Percentiles rank a stretch among this genome's conserved stretches.
Conservation (phyloP, 2,888 invertebrate species). For the Pammene fasciana region DNA sequence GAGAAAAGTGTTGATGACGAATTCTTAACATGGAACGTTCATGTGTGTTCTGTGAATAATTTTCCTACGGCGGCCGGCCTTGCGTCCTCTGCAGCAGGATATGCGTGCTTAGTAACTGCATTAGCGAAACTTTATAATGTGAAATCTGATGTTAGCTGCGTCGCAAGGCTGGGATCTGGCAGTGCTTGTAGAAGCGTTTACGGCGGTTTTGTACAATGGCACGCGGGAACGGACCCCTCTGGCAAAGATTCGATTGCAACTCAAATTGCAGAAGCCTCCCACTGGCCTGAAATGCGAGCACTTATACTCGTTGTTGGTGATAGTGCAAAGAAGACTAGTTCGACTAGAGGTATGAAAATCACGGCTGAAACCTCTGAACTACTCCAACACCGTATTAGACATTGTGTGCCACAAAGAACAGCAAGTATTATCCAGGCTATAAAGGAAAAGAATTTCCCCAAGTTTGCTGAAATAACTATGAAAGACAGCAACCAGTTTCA, state of each 20-base stretch:
- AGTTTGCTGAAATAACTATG: conserved; percentile 97
- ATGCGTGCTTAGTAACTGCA: conserved; percentile 94
- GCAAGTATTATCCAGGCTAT: conserved; percentile 83
- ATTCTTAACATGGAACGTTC: conserved; percentile 87
- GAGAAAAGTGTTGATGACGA: conserved; percentile 68
- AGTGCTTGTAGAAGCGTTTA: conserved; percentile 97
- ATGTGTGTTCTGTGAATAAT: conserved; percentile 95
- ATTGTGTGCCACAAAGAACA: conserved; percentile 89
- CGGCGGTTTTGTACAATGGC: conserved; percentile 98
- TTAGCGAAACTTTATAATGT: conserved; percentile 90
- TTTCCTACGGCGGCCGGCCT: conserved; percentile 99
- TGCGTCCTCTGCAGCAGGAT: conserved; percentile 99
- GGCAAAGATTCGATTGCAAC: conserved; percentile 91
- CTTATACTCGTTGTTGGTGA: conserved; percentile 95
- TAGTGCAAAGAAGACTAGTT: conserved; percentile 91
- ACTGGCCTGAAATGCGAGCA: conserved; percentile 96
- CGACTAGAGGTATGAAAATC: conserved; percentile 94
- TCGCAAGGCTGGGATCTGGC: conserved; percentile 95
- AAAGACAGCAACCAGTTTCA: conserved; percentile 99
- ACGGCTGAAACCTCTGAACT: conserved; percentile 92
- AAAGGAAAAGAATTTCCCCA: conserved; percentile 87
- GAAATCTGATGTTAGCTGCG: conserved; percentile 87
- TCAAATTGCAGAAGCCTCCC: conserved; percentile 87
- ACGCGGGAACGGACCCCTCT: conserved; percentile 85
- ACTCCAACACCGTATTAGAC: conserved; percentile 87